phyloP scores from a whole-genome alignment of 2,113 vertebrate species.

The Gadus chalcogrammus region DNA sequence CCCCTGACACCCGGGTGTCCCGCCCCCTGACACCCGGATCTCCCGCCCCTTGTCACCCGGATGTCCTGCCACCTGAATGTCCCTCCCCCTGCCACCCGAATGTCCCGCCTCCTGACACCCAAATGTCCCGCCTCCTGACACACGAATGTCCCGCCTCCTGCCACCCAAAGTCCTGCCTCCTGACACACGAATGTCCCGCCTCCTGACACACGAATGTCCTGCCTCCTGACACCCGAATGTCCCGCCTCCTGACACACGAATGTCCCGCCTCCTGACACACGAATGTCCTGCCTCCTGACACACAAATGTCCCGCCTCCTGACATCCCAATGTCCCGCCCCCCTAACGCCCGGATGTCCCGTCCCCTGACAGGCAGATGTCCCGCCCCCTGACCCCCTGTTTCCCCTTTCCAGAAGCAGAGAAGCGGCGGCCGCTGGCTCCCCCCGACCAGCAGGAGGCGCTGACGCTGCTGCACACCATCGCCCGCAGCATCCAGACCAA shows the following conservation, averaged over 20 bases:
- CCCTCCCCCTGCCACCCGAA: neutral
- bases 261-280: too few species aligned
- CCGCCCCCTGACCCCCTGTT: neutral
- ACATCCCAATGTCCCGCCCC: too few species aligned
- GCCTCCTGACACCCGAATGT: neutral
- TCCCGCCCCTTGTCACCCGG: neutral
- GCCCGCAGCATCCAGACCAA: slow-evolving; percentile 90
- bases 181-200: neutral
- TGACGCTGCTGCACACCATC: slow-evolving; percentile 82
- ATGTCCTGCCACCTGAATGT: neutral
- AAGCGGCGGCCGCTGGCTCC: slow-evolving; percentile 74
- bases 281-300: neutral
- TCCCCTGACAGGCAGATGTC: neutral
- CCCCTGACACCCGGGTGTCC: neutral
- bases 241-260: neutral
- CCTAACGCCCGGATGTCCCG: neutral
- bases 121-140: neutral
- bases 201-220: neutral
- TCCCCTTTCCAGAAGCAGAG: slow-evolving; percentile 60
- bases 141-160: too few species aligned
- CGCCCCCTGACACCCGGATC: neutral
- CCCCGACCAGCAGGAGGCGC: slow-evolving; percentile 81
- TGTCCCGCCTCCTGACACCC: neutral
- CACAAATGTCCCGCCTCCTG: too few species aligned
- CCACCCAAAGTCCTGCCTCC: neutral